Percentiles rank a stretch among this genome's conserved stretches.
Conservation (phyloP, 2,113 vertebrate genomes). For the Vireo altiloquus region DNA sequence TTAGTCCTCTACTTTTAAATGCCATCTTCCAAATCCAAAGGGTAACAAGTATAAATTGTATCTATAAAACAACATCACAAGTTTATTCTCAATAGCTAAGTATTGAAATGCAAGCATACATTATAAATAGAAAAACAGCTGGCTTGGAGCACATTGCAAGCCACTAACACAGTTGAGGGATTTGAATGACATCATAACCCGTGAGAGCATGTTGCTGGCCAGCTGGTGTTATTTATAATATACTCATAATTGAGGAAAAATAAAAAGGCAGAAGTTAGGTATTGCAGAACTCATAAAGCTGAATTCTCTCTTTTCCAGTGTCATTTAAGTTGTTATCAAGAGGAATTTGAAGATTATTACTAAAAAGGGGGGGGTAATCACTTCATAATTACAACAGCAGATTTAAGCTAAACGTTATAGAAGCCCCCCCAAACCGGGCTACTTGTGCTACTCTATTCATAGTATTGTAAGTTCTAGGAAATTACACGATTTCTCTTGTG, state of each 20-base stretch:
- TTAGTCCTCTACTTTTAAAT: constrained; percentile 40
- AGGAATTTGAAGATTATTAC: background rate
- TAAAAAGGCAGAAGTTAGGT: constrained; percentile 46
- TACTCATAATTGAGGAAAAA: constrained; percentile 66
- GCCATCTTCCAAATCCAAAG: constrained; percentile 10
- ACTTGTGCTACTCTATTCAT: background rate
- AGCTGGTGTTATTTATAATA: constrained; percentile 79
- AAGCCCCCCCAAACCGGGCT: background rate
- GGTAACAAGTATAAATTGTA: constrained; percentile 25
- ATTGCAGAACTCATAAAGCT: constrained; percentile 30
- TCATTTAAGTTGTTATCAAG: background rate
- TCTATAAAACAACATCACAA: constrained; percentile 58
- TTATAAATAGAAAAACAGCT: constrained; percentile 80
- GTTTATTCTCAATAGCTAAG: constrained; percentile 56
- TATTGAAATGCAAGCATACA: constrained; percentile 68
- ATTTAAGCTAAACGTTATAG: background rate
- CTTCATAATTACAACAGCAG: background rate
- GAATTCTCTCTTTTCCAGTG: background rate
- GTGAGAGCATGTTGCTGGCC: constrained; percentile 73
- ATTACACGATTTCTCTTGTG: constrained; percentile 8
- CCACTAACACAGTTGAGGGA: constrained; percentile 72
- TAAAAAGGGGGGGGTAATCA: background rate
- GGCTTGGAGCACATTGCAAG: constrained; percentile 69
- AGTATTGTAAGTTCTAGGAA: constrained; percentile 49
- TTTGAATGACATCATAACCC: constrained; percentile 80